Evolutionary conservation across 2,797 vertebrate genomes (phyloP), one percentile per base, ranked within the genome.

Genomic region (Steatocranus sp.): DNA sequence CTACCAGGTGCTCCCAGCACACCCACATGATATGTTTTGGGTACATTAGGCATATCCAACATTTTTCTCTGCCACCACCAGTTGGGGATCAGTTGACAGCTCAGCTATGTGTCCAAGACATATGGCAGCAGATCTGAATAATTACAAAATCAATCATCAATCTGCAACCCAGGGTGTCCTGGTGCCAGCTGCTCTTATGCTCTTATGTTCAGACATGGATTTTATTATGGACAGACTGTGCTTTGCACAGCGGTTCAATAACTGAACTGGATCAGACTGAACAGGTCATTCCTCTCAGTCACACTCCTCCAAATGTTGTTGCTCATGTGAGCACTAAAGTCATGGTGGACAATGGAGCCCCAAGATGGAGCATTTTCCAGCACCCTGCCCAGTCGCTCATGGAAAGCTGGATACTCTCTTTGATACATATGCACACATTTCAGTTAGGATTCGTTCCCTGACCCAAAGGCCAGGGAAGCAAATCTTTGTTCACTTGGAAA

Each of bases 311-410:
- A 61, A 20, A 34, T 0, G 58, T 61, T 18, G 32, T 61, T 61
- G 58, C 18, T 36, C 58, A 20, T 61, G 56, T 61, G 32, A 36
- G 6, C 30, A 36, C 18, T 36, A n/a, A 61, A 36, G 58, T 20
- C 58, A 61, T 61, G 18, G 32, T 34, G 4, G 11, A 36, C 58
- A n/a, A 61, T 36, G 18, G 4, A 36, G 58, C 11, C 18, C 11
- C 2, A n/a, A 36, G 18, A 11, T 61, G 58, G 7, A 36, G 0
- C 18, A 63, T 36, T 36, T 36, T 63, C 32, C 58, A 63, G 11
- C 0, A 36, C 58, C 2, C 1, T 36, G 18, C 0, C 32, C 32
- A 63, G 18, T 0, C 1, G 7, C 32, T 0, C 0, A 36, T 20
- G 32, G 58, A 63, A 36, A 20, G 3, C 58, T 20, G 11, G 58